Evolutionary conservation across 2,113 vertebrate species (phyloP), one percentile per base, ranked within the genome.

Genomic region (Spermophilus dauricus): DNA sequence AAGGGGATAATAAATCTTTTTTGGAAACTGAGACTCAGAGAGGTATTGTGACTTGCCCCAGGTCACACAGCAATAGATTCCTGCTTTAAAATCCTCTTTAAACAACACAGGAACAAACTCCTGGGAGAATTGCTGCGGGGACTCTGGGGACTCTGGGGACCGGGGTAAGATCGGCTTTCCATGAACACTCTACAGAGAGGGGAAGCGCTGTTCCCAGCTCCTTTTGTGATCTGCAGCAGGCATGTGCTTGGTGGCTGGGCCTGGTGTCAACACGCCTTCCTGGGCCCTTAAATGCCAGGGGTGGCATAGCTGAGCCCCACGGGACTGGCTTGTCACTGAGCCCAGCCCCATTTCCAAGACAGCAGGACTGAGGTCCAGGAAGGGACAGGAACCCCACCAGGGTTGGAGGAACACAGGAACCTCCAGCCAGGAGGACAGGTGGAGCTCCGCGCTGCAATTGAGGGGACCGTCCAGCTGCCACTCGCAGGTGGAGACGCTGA

Each of bases 101-200:
- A 20, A 69, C 10, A 1, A 30, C 0, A 26, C 42, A 24, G 10
- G 14, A 77, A 24, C 9, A 32, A 53, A 37, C 39, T 51, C 26
- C 2, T 3, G 14, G 20, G 34, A 32, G 26, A 26, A n/a, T 1
- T 12, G 67, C 80, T 30, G 4, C 0, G 18, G 75, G 70, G n/a
- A 65, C 22, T 82, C 14, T 7, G 13, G 69, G 42, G 17, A 32
- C 39, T 42, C 39, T 42, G 39, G 39, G 39, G 39, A 42, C 20
- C 73, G 3, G 65, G 63, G 37, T 22, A 32, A 76, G 6, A 14
- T 16, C 26, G 69, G 92, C 70, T 56, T 89, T 73, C 48, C 34
- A 6, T 0, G 8, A 61, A n/a, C 18, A 16, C 45, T 3, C 0
- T 0, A 34, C 16, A 5, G 72, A 32, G 53, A 24, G 37, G 8